Conservation (phyloP, 2,797 vertebrate genomes). For the Siniperca scherzeri region DNA sequence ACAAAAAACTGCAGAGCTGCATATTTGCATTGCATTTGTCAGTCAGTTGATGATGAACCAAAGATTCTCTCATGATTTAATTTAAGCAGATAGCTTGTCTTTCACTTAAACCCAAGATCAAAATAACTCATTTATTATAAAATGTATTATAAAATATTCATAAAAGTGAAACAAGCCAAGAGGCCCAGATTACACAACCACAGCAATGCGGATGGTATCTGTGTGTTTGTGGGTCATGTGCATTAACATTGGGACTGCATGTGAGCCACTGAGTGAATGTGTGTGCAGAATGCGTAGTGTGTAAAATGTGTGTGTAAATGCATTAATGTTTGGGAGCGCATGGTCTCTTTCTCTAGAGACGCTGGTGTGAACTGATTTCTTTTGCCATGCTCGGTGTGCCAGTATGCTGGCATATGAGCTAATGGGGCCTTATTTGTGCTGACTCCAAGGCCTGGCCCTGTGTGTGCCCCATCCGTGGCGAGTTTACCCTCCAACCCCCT, state of each 20-base stretch:
- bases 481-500: constrained; percentile 75
- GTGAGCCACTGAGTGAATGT: constrained; percentile 9
- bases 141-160: constrained; percentile 54
- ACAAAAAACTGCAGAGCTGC: constrained; percentile 24
- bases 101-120: constrained; percentile 25
- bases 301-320: constrained; percentile 33
- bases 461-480: constrained; percentile 51
- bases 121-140: constrained; percentile 37
- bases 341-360: constrained; percentile 43
- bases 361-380: constrained; percentile 56
- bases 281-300: constrained; percentile 14
- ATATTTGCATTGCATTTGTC: constrained; percentile 27
- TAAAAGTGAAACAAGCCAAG: constrained; percentile 29
- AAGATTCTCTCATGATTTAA: constrained; percentile 25
- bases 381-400: constrained; percentile 57
- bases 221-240: constrained; percentile 60
- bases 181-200: constrained; percentile 28
- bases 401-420: constrained; percentile 67
- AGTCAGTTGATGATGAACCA: constrained; percentile 16
- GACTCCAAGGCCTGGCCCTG: constrained; percentile 75
- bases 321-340: constrained; percentile 26
- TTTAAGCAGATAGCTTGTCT: constrained; percentile 9
- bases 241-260: constrained; percentile 37
- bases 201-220: constrained; percentile 26
- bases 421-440: constrained; percentile 80